A percentile compares a stretch with the other conserved stretches of the same genome.
Conservation (phyloP, 2,113 vertebrate species). For the Eurypyga helias region DNA sequence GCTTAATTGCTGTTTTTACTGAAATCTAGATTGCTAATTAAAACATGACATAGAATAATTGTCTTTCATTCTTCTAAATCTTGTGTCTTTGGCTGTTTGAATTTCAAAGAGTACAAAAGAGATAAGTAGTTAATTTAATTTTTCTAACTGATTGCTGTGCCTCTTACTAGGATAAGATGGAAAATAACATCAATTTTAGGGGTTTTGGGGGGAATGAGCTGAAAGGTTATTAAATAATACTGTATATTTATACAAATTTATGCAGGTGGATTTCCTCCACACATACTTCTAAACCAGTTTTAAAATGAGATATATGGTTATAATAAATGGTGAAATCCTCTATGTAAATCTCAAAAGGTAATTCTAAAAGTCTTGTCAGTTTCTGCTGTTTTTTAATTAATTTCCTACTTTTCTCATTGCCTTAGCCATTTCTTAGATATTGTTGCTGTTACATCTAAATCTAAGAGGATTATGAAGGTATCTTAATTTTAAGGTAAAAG, state of each 20-base stretch:
- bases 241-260: neutral
- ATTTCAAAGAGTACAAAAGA: neutral
- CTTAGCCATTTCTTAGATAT: neutral
- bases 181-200: neutral
- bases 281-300: neutral
- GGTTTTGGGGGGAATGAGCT: neutral
- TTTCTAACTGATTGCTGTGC: neutral
- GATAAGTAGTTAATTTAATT: conserved; percentile 30
- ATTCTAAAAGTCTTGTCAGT: neutral
- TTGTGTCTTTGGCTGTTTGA: neutral
- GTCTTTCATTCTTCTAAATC: neutral
- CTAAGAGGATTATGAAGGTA: neutral
- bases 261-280: neutral
- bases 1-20: neutral
- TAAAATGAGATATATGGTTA: neutral
- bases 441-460: neutral
- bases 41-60: neutral
- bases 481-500: neutral
- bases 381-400: neutral
- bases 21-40: conserved; percentile 2
- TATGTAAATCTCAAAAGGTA: neutral
- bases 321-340: neutral
- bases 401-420: neutral
- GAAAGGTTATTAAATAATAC: neutral
- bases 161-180: neutral